Evolutionary conservation across 2,888 invertebrate genomes (phyloP), one percentile per base, ranked within the genome.

Genomic region (Portevinia maculata): DNA sequence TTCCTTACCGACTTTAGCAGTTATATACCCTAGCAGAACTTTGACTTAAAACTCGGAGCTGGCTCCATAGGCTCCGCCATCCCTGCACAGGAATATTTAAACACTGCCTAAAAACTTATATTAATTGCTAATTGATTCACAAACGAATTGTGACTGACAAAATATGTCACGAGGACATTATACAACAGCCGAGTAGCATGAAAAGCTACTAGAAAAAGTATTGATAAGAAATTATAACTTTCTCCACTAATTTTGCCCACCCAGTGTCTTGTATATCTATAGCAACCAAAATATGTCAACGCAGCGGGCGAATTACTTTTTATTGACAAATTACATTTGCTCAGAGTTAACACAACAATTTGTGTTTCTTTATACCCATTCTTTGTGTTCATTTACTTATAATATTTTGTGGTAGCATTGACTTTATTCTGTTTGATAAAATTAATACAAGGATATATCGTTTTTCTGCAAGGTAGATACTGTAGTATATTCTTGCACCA

Each of bases 261-360:
- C 13, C 41, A 28, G 1, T 24, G 32, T 4, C 11, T 13, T 53
- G 32, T 65, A 30, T 46, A n/a, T 24, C 24, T 24, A 46, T 24
- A 21, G 19, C 7, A 28, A 34, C 15, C 24, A 67, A 39, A 55
- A 32, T 55, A n/a, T 28, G 39, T 28, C 62, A 48, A 62, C 46
- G 48, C 62, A 59, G 13, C 13, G 9, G 21, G 15, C 32, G 32
- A 50, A 50, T 57, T 46, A 59, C 13, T 62, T 19, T 48, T 34
- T 62, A 53, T 62, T 65, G 52, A 65, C 53, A 55, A 74, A 74
- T 67, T 79, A 39, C 17, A 17, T 65, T 65, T 52, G 17, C 48
- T 71, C 39, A 7, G 19, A 55, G 52, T 67, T 75, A 67, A 74
- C 79, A 67, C 41, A 62, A 30, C 60, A 67, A 74, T 34, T 74